These are phyloP conservation scores for Scaptomyza hsui DNA, from an alignment of 1,140 invertebrate genomes.

Conservation along the genomic window DNA sequence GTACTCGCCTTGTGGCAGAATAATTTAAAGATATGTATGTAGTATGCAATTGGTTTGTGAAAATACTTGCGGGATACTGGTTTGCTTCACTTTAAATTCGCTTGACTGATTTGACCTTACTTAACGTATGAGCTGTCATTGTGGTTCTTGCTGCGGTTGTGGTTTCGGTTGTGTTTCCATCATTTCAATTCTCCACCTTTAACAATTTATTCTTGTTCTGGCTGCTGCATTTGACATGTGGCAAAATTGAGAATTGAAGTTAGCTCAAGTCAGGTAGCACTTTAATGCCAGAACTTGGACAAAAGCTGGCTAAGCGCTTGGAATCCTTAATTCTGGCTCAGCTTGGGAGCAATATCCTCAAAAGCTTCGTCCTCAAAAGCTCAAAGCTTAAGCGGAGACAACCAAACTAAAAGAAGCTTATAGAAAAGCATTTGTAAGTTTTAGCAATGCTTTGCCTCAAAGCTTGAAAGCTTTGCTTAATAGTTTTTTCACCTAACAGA, in stretches of 20 bases:
- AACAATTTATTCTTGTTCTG: neutral
- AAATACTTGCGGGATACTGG: constrained; percentile 12
- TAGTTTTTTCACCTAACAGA: too few relatives aligned
- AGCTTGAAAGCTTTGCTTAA: too few relatives aligned
- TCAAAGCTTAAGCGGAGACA: neutral
- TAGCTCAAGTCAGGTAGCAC: constrained; percentile 37
- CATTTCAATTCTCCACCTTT: neutral
- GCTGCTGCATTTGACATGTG: constrained; percentile 47
- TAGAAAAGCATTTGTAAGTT: too few relatives aligned
- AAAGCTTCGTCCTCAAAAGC: neutral
- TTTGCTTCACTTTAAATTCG: neutral
- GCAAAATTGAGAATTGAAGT: constrained; percentile 21
- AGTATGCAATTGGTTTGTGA: constrained; percentile 26
- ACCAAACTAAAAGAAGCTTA: neutral
- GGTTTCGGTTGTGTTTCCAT: constrained; percentile 16
- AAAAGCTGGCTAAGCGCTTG: constrained; percentile 24
- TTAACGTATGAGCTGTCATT: neutral
- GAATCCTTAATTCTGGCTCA: neutral
- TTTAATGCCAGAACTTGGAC: neutral
- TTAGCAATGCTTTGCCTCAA: too few relatives aligned
- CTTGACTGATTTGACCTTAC: neutral
- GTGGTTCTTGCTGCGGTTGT: constrained; percentile 10
- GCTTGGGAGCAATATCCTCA: neutral
- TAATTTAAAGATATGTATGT: constrained; percentile 16
- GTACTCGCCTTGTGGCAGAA: constrained; percentile 1